Evolutionary conservation across 2,113 vertebrate genomes (phyloP).

Genomic region (Entomyzon cyanotis): DNA sequence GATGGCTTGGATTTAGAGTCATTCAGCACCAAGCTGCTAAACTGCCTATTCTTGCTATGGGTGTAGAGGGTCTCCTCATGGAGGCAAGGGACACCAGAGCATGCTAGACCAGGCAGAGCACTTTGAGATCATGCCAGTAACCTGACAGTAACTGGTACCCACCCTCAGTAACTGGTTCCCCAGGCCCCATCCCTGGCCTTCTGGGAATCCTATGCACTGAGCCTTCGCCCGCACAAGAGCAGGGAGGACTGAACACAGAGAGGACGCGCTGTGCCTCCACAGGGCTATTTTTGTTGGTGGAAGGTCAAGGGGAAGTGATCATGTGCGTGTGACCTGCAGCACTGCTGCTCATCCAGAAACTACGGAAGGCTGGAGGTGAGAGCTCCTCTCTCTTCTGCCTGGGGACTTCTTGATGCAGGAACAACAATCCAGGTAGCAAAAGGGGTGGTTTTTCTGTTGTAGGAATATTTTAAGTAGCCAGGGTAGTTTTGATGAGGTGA

Average conservation of each 20-base stretch:
- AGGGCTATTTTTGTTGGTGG: background rate
- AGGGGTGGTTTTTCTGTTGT: background rate
- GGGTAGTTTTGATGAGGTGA: background rate
- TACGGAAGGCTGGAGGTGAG: background rate
- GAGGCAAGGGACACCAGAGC: background rate
- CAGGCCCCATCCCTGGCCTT: background rate
- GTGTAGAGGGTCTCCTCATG: background rate
- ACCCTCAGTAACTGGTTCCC: background rate
- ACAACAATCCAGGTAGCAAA: rapidly evolving
- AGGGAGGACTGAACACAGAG: rapidly evolving
- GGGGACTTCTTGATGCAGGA: background rate
- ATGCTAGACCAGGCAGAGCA: rapidly evolving
- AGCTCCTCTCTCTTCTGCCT: background rate
- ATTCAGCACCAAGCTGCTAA: background rate
- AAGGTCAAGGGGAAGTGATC: background rate
- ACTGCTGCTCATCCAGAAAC: background rate
- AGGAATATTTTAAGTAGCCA: background rate
- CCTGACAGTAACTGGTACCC: background rate
- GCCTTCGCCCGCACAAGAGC: rapidly evolving
- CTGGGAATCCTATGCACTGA: background rate
- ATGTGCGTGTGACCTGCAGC: rapidly evolving
- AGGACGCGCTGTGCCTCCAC: rapidly evolving
- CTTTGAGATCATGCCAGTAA: background rate
- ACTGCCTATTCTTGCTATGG: rapidly evolving
- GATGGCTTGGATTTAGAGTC: background rate